Base-by-base conservation (phyloP, 2,797 vertebrate genomes). In the Glossophaga mutica region DNA sequence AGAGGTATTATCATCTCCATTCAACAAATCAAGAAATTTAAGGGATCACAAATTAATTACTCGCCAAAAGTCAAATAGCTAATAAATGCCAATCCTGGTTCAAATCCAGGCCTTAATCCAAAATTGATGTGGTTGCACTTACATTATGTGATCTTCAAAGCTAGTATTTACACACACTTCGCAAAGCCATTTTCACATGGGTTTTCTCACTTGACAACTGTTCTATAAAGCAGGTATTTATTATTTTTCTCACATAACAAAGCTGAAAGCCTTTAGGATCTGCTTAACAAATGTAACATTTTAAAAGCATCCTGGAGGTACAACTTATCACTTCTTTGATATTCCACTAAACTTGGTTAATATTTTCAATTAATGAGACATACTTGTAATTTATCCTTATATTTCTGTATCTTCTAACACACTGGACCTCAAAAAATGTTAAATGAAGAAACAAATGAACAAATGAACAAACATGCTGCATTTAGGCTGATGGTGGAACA, bases 61-160 rank as follows among this genome's bases (percentile, higher is more conserved):
- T 77, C 92, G 39, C 39, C 68, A 5, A 94, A 55, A 22, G 74
- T 88, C 37, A 84, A 4, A 96, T 0, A 78, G 48, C 15, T 81
- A 82, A 15, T 67, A 89, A 82, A 92, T 78, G 37, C 71, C 79
- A 94, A 73, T 73, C 6, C 16, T 5, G 19, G 95, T 46, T 91
- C 78, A 97, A 81, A 94, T 85, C 42, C 32, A 89, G 71, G 46
- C n/a, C 91, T 95, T 86, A 94, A 87, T 89, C 62, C 78, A 96
- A 96, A 95, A 18, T 6, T 90, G 62, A 68, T 73, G n/a, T 7
- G 42, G 29, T 76, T 93, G 86, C 77, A 86, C 26, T 84, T 83
- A 95, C 29, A 48, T 42, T 84, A 57, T 37, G 3, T 0, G 18
- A 77, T 94, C 94, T 85, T 95, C 85, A 96, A 94, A 95, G 34